A percentile compares a stretch with the other conserved stretches of the same genome.
These are phyloP conservation scores for Brachyhypopomus occidentalis DNA, from an alignment of 2,113 vertebrate genomes.

Conservation along the genomic window DNA sequence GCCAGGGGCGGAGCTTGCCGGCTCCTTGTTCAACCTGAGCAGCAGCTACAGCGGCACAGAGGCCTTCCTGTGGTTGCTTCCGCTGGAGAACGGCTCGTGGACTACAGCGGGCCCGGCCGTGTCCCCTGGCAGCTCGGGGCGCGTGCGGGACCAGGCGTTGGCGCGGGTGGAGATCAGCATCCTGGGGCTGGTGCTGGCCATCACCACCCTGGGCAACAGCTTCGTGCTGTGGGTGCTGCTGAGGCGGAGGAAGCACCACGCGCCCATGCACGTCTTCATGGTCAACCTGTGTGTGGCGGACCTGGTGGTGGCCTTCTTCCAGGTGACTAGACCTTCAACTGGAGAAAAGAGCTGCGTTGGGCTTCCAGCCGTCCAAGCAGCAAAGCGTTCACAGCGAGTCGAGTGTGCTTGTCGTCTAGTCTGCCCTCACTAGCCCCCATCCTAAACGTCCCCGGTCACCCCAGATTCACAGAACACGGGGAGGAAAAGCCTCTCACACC, in stretches of 20 bases:
- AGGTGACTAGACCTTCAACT: conserved; percentile 60
- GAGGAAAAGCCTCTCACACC: conserved; percentile 5
- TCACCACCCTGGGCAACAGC: conserved; percentile 79
- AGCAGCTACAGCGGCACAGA: conserved; percentile 46
- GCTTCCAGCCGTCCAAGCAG: too few species aligned
- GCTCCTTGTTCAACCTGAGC: conserved; percentile 56
- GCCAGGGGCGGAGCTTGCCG: conserved; percentile 9
- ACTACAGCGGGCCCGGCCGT: conserved; percentile 6
- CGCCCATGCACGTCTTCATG: conserved; percentile 85
- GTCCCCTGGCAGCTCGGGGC: conserved; percentile 36
- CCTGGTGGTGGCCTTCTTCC: conserved; percentile 84
- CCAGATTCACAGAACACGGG: conserved; percentile 14
- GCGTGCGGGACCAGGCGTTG: conserved; percentile 74
- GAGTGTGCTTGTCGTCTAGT: too few species aligned
- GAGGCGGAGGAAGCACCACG: conserved; percentile 70
- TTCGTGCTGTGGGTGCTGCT: conserved; percentile 79
- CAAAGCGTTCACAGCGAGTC: too few species aligned
- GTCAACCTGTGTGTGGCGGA: conserved; percentile 85
- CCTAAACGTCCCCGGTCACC: conserved; percentile 17
- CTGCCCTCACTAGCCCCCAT: too few species aligned
- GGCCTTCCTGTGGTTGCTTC: conserved; percentile 51
- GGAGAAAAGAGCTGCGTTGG: too few species aligned
- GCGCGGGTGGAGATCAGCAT: conserved; percentile 78
- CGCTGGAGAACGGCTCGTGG: conserved; percentile 40
- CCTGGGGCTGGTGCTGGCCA: conserved; percentile 74